phyloP scores from a whole-genome alignment of 2,888 invertebrate species.

The Eulithis testata region DNA sequence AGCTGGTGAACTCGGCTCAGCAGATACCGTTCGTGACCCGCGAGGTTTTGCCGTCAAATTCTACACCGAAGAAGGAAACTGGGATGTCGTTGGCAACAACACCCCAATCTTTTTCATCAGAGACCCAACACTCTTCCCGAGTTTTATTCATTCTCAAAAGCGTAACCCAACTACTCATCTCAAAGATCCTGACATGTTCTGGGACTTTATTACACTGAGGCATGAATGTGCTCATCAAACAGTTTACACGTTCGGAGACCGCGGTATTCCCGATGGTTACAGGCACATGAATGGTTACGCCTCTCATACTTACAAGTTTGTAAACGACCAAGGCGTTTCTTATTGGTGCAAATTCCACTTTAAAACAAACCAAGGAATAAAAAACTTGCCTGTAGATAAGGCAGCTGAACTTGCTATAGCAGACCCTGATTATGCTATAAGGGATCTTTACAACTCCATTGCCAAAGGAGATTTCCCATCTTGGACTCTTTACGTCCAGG shows the following conservation, averaged over 20 bases:
- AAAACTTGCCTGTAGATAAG: slow-evolving; percentile 88
- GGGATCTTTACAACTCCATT: slow-evolving; percentile 96
- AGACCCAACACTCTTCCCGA: slow-evolving; percentile 95
- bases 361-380: slow-evolving; percentile 97
- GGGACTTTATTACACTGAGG: slow-evolving; percentile 96
- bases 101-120: slow-evolving; percentile 97
- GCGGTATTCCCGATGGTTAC: slow-evolving; percentile 97
- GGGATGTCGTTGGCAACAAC: slow-evolving; percentile 97
- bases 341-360: slow-evolving; percentile 97
- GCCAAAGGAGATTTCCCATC: slow-evolving; percentile 88
- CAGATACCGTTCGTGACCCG: slow-evolving; percentile 95
- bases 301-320: slow-evolving; percentile 96
- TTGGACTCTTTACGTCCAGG: slow-evolving; percentile 93
- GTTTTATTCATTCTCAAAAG: slow-evolving; percentile 98
- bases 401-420: slow-evolving; percentile 88
- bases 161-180: slow-evolving; percentile 96
- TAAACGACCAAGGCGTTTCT: slow-evolving; percentile 90
- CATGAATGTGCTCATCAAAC: slow-evolving; percentile 95
- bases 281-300: slow-evolving; percentile 98
- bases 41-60: slow-evolving; percentile 97
- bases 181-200: slow-evolving; percentile 97
- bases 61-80: slow-evolving; percentile 96
- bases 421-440: slow-evolving; percentile 95
- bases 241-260: slow-evolving; percentile 93
- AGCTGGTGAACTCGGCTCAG: slow-evolving; percentile 95